Evolutionary conservation across 2,888 invertebrate genomes (phyloP).

Genomic region (Anarsia innoxiella): DNA sequence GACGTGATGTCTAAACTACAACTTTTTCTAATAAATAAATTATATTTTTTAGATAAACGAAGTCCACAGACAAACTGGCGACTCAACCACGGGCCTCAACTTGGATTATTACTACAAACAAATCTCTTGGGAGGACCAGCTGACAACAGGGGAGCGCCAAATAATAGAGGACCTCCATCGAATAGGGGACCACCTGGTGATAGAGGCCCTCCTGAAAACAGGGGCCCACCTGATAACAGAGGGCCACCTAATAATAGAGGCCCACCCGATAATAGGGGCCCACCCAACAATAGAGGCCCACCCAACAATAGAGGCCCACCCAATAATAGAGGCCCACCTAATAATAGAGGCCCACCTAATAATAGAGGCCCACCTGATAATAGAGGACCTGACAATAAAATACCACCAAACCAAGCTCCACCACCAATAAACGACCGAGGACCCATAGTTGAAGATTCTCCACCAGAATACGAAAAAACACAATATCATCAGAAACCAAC

Average conservation of each 20-base stretch:
- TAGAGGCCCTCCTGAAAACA: not conserved
- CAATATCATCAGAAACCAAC: too few species aligned
- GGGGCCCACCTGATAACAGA: constrained; percentile 3
- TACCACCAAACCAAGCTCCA: not conserved
- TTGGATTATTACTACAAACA: not conserved
- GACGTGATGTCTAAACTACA: too few species aligned
- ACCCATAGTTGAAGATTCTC: too few species aligned
- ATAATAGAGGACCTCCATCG: not conserved
- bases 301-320: constrained; percentile 10
- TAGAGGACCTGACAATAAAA: constrained; percentile 1
- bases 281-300: constrained; percentile 4
- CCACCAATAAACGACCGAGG: not conserved
- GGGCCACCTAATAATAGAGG: constrained; percentile 3
- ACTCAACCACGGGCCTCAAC: not conserved
- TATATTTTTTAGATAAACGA: constrained; percentile 1
- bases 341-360: constrained; percentile 4
- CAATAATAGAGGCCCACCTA: not conserved
- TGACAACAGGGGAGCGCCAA: constrained; percentile 4
- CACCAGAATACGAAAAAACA: too few species aligned
- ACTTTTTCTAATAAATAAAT: too few species aligned
- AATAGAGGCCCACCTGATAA: constrained; percentile 4
- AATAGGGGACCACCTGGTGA: not conserved
- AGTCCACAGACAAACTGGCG: too few species aligned
- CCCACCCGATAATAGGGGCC: constrained; percentile 5
- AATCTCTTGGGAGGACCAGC: constrained; percentile 6